phyloP scores from a whole-genome alignment of 2,888 invertebrate species.

The Timema podura region DNA sequence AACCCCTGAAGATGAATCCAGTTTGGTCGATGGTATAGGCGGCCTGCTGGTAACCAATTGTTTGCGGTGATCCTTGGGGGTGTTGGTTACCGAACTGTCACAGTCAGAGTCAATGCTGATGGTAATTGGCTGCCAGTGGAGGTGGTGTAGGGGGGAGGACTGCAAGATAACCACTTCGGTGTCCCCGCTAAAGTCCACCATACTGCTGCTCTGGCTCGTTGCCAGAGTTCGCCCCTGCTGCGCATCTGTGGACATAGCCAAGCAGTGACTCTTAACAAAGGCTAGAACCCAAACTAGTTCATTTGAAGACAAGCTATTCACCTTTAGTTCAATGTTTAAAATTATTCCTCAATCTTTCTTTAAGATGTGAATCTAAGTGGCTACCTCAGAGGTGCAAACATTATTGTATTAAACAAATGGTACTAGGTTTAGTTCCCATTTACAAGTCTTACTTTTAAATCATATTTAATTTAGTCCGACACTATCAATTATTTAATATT shows the following conservation, averaged over 20 bases:
- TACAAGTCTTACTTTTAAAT: no score
- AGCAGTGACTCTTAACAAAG: no score
- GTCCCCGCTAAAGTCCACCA: slow-evolving; percentile 42
- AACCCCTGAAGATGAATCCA: slow-evolving; percentile 14
- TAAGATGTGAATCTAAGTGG: no score
- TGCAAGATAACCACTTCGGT: slow-evolving; percentile 53
- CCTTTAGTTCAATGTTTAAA: no score
- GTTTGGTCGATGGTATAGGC: slow-evolving; percentile 19
- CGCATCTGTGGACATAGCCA: not conserved
- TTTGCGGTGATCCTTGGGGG: slow-evolving; percentile 26
- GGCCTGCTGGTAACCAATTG: slow-evolving; percentile 4
- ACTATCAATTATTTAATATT: no score
- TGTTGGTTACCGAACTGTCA: slow-evolving; percentile 25
- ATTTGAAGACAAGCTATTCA: no score
- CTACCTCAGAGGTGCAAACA: no score
- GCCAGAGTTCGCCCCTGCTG: slow-evolving; percentile 36
- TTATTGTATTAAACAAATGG: no score
- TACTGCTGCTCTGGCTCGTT: slow-evolving; percentile 44
- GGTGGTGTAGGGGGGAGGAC: slow-evolving; percentile 47
- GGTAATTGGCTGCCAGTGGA: slow-evolving; percentile 47
- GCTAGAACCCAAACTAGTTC: no score
- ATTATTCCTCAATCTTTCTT: no score
- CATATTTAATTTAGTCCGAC: no score
- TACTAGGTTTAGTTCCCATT: no score
- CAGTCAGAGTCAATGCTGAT: slow-evolving; percentile 16